Evolutionary conservation across 2,797 vertebrate species (phyloP).

Genomic region (Sebastes oblongus): DNA sequence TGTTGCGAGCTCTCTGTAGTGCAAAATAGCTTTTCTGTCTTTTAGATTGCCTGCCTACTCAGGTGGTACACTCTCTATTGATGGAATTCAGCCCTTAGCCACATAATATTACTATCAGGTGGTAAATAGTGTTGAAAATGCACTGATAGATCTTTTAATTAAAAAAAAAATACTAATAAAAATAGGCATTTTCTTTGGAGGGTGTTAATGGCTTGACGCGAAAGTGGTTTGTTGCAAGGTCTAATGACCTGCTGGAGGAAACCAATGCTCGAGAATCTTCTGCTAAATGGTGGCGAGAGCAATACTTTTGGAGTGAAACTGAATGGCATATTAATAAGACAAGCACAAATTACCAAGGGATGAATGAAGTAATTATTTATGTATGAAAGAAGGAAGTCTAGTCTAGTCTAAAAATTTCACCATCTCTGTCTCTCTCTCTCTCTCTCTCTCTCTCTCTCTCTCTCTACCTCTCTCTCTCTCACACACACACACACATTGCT

Average conservation of each 20-base stretch:
- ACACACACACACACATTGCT: not conserved
- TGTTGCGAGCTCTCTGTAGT: not conserved
- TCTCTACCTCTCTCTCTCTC: not conserved
- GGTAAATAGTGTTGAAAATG: not conserved
- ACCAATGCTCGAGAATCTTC: not conserved
- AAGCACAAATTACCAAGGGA: not conserved
- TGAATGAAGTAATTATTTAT: not conserved
- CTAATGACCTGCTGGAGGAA: conserved; percentile 14
- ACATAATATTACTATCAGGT: not conserved
- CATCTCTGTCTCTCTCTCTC: not conserved
- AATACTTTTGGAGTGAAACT: not conserved
- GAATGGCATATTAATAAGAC: conserved; percentile 12
- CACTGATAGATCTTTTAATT: not conserved
- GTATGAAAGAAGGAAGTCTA: not conserved
- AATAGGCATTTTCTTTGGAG: not conserved
- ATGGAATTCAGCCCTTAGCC: not conserved
- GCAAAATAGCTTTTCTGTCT: conserved; percentile 3
- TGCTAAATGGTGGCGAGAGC: not conserved
- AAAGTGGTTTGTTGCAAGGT: conserved; percentile 18
- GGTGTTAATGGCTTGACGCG: conserved; percentile 8
- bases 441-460: not conserved
- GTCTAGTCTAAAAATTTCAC: not conserved
- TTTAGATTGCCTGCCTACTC: not conserved
- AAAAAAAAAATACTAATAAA: not conserved
- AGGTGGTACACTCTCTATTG: not conserved